Percentiles rank a stretch among this genome's conserved stretches.
Conservation (phyloP, 35 echinoderm and acorn worm species). For the Nesometra sesokonis region DNA sequence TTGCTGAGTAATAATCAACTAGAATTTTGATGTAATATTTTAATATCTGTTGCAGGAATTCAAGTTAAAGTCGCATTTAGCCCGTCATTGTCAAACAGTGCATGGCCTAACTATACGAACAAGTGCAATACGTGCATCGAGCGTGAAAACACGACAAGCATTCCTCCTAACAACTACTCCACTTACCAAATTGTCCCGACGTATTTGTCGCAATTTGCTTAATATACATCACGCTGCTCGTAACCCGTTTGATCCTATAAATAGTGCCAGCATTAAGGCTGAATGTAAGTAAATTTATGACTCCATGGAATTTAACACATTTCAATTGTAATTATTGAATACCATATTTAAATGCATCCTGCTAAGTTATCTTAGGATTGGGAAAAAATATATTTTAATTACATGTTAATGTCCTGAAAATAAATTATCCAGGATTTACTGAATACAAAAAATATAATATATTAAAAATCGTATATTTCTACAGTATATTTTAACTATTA, state of each 20-base stretch:
- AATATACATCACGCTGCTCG: slow-evolving; percentile 74
- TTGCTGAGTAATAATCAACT: no score
- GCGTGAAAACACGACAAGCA: slow-evolving; percentile 84
- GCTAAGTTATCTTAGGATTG: no score
- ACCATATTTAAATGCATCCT: no score
- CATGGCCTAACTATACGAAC: slow-evolving; percentile 86
- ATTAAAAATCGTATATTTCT: no score
- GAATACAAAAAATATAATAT: no score
- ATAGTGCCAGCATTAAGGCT: slow-evolving; percentile 70
- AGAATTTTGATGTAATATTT: not conserved
- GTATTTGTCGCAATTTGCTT: slow-evolving; percentile 59
- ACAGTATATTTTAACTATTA: no score
- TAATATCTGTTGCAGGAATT: slow-evolving; percentile 49
- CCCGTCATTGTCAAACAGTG: slow-evolving; percentile 88
- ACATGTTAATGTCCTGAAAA: no score
- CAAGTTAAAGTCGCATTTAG: slow-evolving; percentile 91
- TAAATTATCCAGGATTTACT: no score
- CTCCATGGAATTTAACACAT: no score
- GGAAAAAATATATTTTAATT: no score
- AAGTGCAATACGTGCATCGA: slow-evolving; percentile 49
- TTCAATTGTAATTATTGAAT: no score
- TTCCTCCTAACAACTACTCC: slow-evolving; percentile 83
- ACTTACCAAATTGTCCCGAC: slow-evolving; percentile 64
- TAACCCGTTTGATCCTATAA: slow-evolving; percentile 72
- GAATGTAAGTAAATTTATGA: slow-evolving; percentile 50